A percentile compares a stretch with the other conserved stretches of the same genome.
Conservation (phyloP, 1,140 invertebrate genomes). For the Bombus fervidus region DNA sequence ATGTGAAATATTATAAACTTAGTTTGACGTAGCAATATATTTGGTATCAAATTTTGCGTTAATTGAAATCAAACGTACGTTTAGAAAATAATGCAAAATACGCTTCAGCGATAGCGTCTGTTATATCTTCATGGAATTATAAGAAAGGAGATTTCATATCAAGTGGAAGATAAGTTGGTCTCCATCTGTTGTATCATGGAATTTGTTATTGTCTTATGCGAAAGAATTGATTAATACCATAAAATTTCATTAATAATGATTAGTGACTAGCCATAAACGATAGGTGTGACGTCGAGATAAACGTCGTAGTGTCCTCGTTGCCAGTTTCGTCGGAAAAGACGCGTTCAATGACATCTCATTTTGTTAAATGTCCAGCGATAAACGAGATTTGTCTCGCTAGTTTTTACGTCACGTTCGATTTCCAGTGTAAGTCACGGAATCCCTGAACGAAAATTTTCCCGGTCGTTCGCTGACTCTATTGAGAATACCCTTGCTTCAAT, state of each 20-base stretch:
- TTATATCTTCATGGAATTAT: too few relatives aligned
- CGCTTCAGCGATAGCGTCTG: too few relatives aligned
- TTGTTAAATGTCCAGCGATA: slow-evolving; percentile 4
- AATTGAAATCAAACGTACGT: too few relatives aligned
- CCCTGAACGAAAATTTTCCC: neutral
- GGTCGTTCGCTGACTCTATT: too few relatives aligned
- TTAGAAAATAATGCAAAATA: too few relatives aligned
- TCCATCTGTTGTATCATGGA: too few relatives aligned
- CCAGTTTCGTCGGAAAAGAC: neutral
- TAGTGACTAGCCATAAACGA: neutral
- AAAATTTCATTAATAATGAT: neutral
- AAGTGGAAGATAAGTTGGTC: too few relatives aligned
- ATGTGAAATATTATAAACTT: neutral
- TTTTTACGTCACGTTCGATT: slow-evolving; percentile 10
- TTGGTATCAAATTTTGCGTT: too few relatives aligned
- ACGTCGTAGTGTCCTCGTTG: neutral
- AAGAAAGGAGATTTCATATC: too few relatives aligned
- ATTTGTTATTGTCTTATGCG: too few relatives aligned
- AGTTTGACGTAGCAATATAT: too few relatives aligned
- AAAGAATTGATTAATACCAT: too few relatives aligned
- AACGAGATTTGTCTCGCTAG: neutral
- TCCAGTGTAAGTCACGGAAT: neutral
- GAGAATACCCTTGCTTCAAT: neutral
- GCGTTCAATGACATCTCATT: slow-evolving; percentile 10
- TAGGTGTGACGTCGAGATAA: neutral